phyloP scores from a whole-genome alignment of 2,113 vertebrate genomes.

The Riparia riparia region DNA sequence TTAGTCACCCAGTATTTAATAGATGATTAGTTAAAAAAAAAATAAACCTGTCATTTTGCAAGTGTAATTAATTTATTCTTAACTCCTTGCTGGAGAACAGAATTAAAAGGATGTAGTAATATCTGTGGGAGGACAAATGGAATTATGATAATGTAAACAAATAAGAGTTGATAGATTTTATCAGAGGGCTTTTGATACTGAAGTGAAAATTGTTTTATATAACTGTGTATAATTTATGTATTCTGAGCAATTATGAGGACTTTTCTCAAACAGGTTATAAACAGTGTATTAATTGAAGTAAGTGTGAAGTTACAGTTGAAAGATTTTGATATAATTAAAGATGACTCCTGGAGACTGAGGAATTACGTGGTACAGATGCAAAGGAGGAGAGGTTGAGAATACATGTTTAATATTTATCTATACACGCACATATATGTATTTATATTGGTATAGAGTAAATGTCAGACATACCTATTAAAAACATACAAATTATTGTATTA shows the following conservation, averaged over 20 bases:
- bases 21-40: not conserved
- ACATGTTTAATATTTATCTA: not conserved
- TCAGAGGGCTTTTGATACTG: not conserved
- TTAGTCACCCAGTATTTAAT: not conserved
- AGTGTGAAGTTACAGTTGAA: not conserved
- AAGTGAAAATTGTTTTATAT: not conserved
- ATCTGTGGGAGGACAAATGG: not conserved
- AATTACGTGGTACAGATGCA: not conserved
- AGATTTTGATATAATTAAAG: not conserved
- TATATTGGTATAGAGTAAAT: not conserved
- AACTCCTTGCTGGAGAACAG: not conserved
- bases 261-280: not conserved
- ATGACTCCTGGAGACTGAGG: not conserved
- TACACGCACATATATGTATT: not conserved
- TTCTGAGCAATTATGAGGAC: not conserved
- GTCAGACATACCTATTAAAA: not conserved
- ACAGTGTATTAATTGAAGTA: not conserved
- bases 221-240: not conserved
- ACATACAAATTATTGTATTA: not conserved
- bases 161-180: not conserved
- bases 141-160: not conserved
- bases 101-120: not conserved
- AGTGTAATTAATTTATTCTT: not conserved
- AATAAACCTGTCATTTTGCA: not conserved
- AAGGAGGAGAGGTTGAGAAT: not conserved